Percentiles rank a stretch among this genome's conserved stretches.
Conservation (phyloP, 2,797 vertebrate genomes). For the Xerus rutilus region DNA sequence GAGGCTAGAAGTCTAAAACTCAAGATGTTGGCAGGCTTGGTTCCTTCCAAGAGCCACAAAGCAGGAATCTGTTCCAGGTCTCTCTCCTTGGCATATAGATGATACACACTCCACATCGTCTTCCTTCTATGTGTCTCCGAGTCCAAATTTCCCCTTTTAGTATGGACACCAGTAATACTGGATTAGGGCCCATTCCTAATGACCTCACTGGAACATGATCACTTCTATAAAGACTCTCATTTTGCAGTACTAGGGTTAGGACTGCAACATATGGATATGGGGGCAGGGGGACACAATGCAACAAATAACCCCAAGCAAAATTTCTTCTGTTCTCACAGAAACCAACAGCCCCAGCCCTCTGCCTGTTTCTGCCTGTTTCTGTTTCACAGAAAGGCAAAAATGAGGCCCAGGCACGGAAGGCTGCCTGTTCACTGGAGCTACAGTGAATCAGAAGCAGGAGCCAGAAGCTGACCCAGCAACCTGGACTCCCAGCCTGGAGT, state of each 20-base stretch:
- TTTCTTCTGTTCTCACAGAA: background rate
- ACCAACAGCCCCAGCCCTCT: background rate
- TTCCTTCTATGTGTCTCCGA: background rate
- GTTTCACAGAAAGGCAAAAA: conserved; percentile 50
- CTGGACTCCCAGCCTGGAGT: conserved; percentile 1
- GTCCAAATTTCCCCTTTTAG: background rate
- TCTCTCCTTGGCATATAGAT: background rate
- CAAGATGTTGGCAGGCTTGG: background rate
- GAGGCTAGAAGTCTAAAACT: background rate
- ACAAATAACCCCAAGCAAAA: background rate
- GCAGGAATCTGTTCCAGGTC: background rate
- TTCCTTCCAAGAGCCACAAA: background rate
- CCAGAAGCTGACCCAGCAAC: conserved; percentile 81
- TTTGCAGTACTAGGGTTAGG: background rate
- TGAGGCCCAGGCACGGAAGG: background rate
- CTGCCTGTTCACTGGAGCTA: background rate
- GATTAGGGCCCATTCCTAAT: background rate
- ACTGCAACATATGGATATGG: background rate
- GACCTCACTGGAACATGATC: background rate
- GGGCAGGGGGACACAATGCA: background rate
- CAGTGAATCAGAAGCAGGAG: background rate
- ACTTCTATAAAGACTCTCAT: background rate
- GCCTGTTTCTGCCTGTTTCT: background rate
- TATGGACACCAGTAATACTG: background rate
- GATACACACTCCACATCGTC: background rate